Evolutionary conservation across 1,140 invertebrate genomes (phyloP), one percentile per base, ranked within the genome.

Genomic region (Euschistus heros): DNA sequence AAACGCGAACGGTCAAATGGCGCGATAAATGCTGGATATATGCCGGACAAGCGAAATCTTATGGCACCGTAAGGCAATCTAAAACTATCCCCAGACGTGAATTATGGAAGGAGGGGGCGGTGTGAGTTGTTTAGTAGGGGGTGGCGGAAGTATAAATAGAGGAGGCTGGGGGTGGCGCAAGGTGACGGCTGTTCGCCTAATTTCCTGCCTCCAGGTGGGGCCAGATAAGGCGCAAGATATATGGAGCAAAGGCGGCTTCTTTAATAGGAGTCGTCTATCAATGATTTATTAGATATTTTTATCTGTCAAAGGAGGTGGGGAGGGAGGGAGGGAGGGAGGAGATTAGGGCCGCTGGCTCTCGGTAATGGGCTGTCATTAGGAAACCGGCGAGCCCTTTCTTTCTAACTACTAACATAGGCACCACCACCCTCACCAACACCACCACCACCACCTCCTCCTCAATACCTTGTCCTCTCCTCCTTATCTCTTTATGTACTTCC

Each of bases 241-340:
- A 65, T 65, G 63, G 63, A 15, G 17, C 10, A 5, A 50, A 65
- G 30, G 42, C 52, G 52, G n/a, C 52, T 55, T 24, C 52, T 52
- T 65, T 55, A 65, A 55, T 55, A 22, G 63, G 63, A 33, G 42
- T 46, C 65, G 62, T 37, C 66, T 63, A 63, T 67, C 66, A 67
- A 63, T 67, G 66, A 67, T 67, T 67, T 67, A 67, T 67, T 67
- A 63, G 47, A 67, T 67, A 67, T 67, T 67, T 67, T 67, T 67
- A 67, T 67, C 66, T 67, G 66, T 67, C 66, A 67, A 63, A 52
- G 65, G 65, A 46, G 57, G 33, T 60, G 54, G 54, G 54, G 54
- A 26, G 57, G 54, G 50, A 54, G 30, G 10, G 8, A 18, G 27
- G 24, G 63, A 15, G 62, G 33, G 18, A 8, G 10, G 44, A 63